Percentiles rank a stretch among this genome's conserved stretches.
Conservation (phyloP, 2,797 vertebrate species). For the Malurus leucopterus region DNA sequence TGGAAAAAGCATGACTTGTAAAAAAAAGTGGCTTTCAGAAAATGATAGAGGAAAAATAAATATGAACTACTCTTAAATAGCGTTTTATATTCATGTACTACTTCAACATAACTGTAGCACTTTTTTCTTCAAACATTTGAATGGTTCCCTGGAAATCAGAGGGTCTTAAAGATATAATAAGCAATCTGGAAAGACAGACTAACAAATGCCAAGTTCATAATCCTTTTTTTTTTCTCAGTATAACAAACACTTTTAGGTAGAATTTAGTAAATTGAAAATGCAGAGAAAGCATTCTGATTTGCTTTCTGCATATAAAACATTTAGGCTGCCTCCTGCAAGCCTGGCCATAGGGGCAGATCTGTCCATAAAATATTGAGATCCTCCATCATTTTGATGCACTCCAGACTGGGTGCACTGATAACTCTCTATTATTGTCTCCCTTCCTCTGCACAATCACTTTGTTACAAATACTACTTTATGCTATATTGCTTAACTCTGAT, state of each 20-base stretch:
- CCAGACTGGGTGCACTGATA: not conserved
- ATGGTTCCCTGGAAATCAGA: not conserved
- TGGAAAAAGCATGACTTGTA: not conserved
- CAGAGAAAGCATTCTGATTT: not conserved
- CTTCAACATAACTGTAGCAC: not conserved
- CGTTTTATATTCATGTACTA: not conserved
- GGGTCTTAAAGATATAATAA: not conserved
- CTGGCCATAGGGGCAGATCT: not conserved
- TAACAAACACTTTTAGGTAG: not conserved
- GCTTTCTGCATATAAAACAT: not conserved
- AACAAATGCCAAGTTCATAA: not conserved
- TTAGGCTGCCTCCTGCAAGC: not conserved
- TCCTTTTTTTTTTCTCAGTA: not conserved
- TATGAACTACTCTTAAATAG: not conserved
- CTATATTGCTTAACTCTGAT: not conserved
- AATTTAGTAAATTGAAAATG: not conserved
- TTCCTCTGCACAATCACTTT: not conserved
- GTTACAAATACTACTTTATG: not conserved
- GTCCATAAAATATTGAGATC: accelerated
- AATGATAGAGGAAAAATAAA: not conserved
- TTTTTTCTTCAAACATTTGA: not conserved
- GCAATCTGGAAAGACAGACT: not conserved
- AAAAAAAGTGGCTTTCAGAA: not conserved
- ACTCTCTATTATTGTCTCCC: not conserved
- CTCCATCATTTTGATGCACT: not conserved